Evolutionary conservation across 2,797 vertebrate genomes (phyloP).

Genomic region (Ataeniobius toweri): DNA sequence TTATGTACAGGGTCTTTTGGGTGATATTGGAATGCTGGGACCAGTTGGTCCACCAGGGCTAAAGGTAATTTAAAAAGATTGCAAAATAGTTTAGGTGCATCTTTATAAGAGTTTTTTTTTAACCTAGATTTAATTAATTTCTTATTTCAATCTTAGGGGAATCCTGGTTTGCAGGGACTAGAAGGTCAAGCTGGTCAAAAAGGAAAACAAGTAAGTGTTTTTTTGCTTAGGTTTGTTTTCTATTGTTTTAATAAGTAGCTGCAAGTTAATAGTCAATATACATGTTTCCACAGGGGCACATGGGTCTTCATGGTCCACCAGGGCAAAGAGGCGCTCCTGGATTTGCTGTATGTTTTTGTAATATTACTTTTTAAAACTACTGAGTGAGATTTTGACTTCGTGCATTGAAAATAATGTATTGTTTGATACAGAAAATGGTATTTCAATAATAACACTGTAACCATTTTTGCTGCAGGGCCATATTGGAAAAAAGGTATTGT

Average conservation of each 20-base stretch:
- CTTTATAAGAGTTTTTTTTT: fast-evolving
- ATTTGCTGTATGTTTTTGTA: constrained; percentile 61
- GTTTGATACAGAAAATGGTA: background rate
- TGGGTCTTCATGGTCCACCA: constrained; percentile 69
- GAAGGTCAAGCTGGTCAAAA: constrained; percentile 70
- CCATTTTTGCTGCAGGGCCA: constrained; percentile 67
- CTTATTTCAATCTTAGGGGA: constrained; percentile 63
- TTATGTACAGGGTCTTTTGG: constrained; percentile 68
- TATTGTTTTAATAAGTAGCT: constrained; percentile 5
- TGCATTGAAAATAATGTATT: background rate
- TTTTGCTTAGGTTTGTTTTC: background rate
- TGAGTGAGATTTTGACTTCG: constrained; percentile 5
- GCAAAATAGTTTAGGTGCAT: background rate
- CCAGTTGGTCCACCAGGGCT: constrained; percentile 63
- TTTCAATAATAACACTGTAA: background rate
- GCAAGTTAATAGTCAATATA: constrained; percentile 3
- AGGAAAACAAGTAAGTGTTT: constrained; percentile 66
- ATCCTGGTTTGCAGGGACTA: constrained; percentile 63
- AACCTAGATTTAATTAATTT: background rate
- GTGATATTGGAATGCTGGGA: constrained; percentile 70
- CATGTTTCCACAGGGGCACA: constrained; percentile 67
- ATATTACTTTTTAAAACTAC: constrained; percentile 9
- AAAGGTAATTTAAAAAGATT: constrained; percentile 64
- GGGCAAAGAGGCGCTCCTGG: constrained; percentile 69
- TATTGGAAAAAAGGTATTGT: constrained; percentile 73